Evolutionary conservation across 1,140 invertebrate genomes (phyloP).

Genomic region (Ridgeia piscesae): DNA sequence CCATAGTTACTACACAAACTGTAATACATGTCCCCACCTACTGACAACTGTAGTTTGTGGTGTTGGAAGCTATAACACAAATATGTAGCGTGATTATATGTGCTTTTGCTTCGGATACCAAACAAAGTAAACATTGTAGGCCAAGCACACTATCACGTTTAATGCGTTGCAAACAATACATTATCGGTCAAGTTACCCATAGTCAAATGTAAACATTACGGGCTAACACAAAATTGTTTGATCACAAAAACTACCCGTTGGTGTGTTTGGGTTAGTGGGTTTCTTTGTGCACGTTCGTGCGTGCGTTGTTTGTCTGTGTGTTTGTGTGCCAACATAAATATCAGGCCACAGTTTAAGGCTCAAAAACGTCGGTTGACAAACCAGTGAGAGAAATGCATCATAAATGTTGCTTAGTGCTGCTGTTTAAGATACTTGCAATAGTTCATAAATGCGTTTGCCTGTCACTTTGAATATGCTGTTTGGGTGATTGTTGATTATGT

Average conservation of each 20-base stretch:
- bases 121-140: neutral
- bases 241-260: neutral
- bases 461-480: no score
- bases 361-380: no score
- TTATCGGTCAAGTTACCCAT: neutral
- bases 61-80: neutral
- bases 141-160: neutral
- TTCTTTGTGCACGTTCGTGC: neutral
- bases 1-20: neutral
- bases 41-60: neutral
- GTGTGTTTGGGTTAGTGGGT: neutral
- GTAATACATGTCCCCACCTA: neutral
- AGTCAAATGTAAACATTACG: neutral
- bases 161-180: no score
- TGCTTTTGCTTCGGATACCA: neutral
- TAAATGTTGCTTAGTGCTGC: neutral
- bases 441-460: no score
- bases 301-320: neutral
- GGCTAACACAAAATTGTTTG: neutral
- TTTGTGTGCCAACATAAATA: neutral
- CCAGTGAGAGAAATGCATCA: neutral
- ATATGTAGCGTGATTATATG: neutral
- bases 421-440: no score
- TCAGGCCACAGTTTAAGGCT: no score
- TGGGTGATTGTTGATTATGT: no score